A percentile compares a stretch with the other conserved stretches of the same genome.
These are phyloP conservation scores for Halcyon leucocephala DNA, from an alignment of 2,797 vertebrate species.

Conservation along the genomic window DNA sequence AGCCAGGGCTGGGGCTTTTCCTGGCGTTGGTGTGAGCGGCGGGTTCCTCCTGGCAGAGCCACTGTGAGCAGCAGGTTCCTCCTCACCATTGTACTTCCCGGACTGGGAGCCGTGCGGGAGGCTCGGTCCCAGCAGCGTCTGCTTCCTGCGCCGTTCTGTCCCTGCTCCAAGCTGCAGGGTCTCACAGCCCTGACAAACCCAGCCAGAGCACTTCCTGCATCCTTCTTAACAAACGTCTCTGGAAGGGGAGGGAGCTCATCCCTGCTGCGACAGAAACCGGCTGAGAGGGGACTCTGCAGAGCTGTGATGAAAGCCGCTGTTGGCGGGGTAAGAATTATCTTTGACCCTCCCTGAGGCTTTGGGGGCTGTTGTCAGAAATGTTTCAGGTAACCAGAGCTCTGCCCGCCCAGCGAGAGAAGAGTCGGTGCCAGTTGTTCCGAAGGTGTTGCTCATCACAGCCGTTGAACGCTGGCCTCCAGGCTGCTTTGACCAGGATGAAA, in stretches of 20 bases:
- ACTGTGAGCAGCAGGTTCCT: not conserved
- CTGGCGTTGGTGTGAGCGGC: not conserved
- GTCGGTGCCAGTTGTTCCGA: fast-evolving
- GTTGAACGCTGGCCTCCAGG: not conserved
- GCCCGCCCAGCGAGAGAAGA: no score
- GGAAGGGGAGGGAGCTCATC: not conserved
- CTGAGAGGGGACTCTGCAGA: not conserved
- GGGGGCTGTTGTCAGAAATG: no score
- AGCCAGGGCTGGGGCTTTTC: not conserved
- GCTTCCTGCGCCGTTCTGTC: not conserved
- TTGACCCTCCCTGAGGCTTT: not conserved
- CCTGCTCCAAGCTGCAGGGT: not conserved
- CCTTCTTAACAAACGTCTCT: not conserved
- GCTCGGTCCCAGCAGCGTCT: not conserved
- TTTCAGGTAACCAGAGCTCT: not conserved
- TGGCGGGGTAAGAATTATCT: not conserved
- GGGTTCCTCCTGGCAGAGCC: fast-evolving
- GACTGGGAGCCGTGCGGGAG: not conserved
- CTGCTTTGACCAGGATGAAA: not conserved
- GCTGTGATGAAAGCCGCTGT: not conserved
- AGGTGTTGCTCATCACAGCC: not conserved
- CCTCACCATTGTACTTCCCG: fast-evolving
- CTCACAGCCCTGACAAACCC: not conserved
- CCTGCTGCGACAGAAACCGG: not conserved
- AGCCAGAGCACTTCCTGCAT: not conserved